These are phyloP conservation scores for Cephus pygmeus DNA, from an alignment of 2,888 invertebrate genomes.

Conservation along the genomic window DNA sequence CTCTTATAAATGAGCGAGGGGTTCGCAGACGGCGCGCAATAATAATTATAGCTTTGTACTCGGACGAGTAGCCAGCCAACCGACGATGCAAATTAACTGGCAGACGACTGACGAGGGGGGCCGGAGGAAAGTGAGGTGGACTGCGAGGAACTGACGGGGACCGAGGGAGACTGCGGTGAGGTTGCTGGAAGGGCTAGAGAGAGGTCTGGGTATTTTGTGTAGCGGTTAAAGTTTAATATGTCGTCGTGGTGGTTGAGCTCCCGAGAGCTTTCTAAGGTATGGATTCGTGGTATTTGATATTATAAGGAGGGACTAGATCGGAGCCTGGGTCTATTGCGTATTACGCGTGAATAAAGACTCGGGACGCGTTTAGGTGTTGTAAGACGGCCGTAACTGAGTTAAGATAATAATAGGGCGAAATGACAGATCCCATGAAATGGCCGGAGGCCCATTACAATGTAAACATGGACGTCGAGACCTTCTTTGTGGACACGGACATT, in stretches of 20 bases:
- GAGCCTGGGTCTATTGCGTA: not conserved
- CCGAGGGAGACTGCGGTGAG: not conserved
- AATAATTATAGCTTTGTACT: conserved; percentile 64
- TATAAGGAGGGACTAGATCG: not conserved
- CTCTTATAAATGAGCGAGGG: conserved; percentile 58
- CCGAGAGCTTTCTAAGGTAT: not conserved
- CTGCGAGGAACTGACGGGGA: not conserved
- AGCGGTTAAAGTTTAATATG: not conserved
- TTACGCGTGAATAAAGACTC: not conserved
- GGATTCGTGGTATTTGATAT: not conserved
- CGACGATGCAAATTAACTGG: conserved; percentile 52
- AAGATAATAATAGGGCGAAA: conserved; percentile 4
- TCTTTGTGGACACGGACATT: conserved; percentile 9
- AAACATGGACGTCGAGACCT: conserved; percentile 9
- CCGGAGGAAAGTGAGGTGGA: not conserved
- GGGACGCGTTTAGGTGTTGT: not conserved
- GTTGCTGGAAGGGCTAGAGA: not conserved
- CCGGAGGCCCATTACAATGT: not conserved
- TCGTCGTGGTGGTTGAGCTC: not conserved
- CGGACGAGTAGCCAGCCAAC: conserved; percentile 39
- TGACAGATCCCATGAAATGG: conserved; percentile 7
- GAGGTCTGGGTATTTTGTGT: not conserved
- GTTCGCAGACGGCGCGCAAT: conserved; percentile 61
- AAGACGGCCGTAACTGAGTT: not conserved
- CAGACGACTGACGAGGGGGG: conserved; percentile 2